Base-by-base conservation (phyloP, 2,797 vertebrate species). In the Leuciscus waleckii region DNA sequence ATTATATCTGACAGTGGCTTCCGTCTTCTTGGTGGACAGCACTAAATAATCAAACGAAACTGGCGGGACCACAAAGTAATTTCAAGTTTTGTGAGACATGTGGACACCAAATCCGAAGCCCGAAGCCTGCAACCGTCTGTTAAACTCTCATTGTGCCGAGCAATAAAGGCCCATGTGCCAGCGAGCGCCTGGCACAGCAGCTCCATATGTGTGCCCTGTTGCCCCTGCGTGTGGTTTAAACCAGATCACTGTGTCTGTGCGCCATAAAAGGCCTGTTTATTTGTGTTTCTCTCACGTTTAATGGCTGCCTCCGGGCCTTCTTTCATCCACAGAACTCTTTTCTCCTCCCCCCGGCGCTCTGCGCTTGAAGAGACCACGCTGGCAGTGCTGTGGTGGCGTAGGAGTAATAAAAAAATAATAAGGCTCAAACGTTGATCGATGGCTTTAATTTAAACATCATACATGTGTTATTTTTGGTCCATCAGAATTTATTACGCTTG, bases 241-340 rank as follows among this genome's bases (percentile, higher is more conserved):
- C 37, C 51, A 82, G 74, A 87, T 87, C 82, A 84, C 85, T 79
- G 84, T 74, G 89, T 82, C 82, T 88, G 84, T 35, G 41, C 51
- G 81, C 81, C 78, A 86, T 91, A 90, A 87, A 90, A 89, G 82
- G 80, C 82, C 75, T 89, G 88, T 91, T 91, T 89, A 92, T 91
- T 90, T 90, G 87, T 84, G 74, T 89, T 89, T 86, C 88, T 90
- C 88, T 89, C 86, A 88, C 83, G 83, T 90, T 87, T 86, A 90
- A 87, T 86, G 81, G 89, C 85, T 89, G 90, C 86, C 85, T 87
- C 83, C 78, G 32, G 84, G 83, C 84, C 79, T 89, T 87, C 86
- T 88, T 89, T 85, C 83, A 90, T 87, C 75, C 77, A 56, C 43
- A 68, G 79, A 79, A 76, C 73, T 51, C 54, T 75, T 43, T 58